These are phyloP conservation scores for Pluvianellus socialis DNA, from an alignment of 2,113 vertebrate genomes.

Conservation along the genomic window DNA sequence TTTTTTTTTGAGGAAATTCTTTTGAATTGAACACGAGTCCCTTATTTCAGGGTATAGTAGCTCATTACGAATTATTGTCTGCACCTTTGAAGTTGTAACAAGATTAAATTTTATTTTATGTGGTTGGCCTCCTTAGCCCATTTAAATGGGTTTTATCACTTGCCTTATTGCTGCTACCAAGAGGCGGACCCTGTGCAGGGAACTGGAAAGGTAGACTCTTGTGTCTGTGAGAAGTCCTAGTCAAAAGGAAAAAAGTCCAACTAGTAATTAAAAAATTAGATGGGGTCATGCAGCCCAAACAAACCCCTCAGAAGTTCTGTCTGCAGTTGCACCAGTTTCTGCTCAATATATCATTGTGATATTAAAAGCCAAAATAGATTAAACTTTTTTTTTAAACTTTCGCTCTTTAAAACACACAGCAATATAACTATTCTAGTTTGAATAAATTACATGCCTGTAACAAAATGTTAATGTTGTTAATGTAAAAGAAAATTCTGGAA, in stretches of 20 bases:
- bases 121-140: background rate
- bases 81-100: background rate
- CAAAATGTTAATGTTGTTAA: background rate
- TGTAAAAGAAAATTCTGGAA: background rate
- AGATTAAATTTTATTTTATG: background rate
- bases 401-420: background rate
- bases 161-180: background rate
- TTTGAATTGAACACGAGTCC: background rate
- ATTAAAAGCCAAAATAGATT: background rate
- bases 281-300: background rate
- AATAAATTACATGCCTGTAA: background rate
- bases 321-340: background rate
- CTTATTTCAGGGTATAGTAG: background rate
- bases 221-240: background rate
- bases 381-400: background rate
- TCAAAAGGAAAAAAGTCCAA: background rate
- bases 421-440: background rate
- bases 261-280: background rate
- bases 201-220: accelerated
- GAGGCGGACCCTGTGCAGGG: background rate
- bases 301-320: background rate
- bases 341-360: background rate
- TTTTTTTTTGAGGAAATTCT: background rate
- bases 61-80: background rate
- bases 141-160: background rate